These are phyloP conservation scores for Peromyscus eremicus DNA, from an alignment of 2,797 vertebrate species.

Conservation along the genomic window DNA sequence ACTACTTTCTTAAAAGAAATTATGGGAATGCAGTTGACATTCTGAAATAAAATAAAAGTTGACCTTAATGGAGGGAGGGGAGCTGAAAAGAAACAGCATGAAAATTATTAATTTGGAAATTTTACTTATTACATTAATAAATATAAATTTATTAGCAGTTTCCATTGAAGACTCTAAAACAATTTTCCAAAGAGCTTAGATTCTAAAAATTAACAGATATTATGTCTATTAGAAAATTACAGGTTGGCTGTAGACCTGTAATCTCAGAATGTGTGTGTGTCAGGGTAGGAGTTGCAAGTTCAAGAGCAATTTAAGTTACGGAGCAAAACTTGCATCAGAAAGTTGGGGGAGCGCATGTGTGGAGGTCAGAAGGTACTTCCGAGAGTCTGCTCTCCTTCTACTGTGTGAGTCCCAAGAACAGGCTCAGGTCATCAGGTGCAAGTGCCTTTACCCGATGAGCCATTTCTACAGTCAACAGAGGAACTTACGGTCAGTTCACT, in stretches of 20 bases:
- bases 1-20: slow-evolving; percentile 59
- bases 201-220: slow-evolving; percentile 24
- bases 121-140: slow-evolving; percentile 20
- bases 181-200: slow-evolving; percentile 7
- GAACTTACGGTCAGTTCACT: background rate
- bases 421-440: background rate
- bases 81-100: background rate
- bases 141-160: slow-evolving; percentile 62
- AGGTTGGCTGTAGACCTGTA: background rate
- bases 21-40: background rate
- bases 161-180: slow-evolving; percentile 31
- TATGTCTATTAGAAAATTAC: background rate
- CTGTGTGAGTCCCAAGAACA: background rate
- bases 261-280: no score
- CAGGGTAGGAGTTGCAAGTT: background rate
- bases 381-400: background rate
- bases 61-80: background rate
- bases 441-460: background rate
- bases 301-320: background rate
- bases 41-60: slow-evolving; percentile 69
- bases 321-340: background rate
- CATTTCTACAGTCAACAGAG: no score
- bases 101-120: slow-evolving; percentile 30
- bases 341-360: background rate
- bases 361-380: background rate